A percentile compares a stretch with the other conserved stretches of the same genome.
These are phyloP conservation scores for Masticophis lateralis DNA, from an alignment of 2,797 vertebrate species.

Conservation along the genomic window DNA sequence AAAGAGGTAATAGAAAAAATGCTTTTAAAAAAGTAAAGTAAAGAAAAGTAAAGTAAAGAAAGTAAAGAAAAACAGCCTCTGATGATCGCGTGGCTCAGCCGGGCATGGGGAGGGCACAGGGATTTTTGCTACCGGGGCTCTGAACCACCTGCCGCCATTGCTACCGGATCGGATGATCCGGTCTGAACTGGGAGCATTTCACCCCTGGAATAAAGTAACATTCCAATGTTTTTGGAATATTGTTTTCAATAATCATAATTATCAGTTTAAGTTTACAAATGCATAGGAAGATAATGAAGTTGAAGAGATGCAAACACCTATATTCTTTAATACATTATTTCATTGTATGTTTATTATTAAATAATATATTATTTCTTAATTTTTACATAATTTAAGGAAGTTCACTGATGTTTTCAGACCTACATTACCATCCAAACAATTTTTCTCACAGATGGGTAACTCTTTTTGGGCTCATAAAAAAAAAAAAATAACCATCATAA, in stretches of 20 bases:
- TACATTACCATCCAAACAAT: background rate
- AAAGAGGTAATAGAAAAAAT: too few species aligned
- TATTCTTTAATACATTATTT: background rate
- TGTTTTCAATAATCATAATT: background rate
- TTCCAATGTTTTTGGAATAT: background rate
- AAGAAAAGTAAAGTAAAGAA: too few species aligned
- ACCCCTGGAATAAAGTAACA: background rate
- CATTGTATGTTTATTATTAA: background rate
- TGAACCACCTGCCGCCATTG: too few species aligned
- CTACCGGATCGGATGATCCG: too few species aligned
- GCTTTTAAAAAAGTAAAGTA: too few species aligned
- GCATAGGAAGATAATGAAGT: background rate
- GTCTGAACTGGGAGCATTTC: too few species aligned
- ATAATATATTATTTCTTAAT: background rate
- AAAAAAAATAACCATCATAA: background rate
- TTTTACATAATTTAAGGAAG: background rate
- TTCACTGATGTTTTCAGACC: background rate
- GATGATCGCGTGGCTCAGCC: too few species aligned
- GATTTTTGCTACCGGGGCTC: too few species aligned
- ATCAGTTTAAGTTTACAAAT: background rate
- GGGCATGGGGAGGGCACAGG: too few species aligned
- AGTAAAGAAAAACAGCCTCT: too few species aligned
- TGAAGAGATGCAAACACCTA: background rate
- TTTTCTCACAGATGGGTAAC: background rate
- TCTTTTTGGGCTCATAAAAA: background rate